phyloP scores from a whole-genome alignment of 2,113 vertebrate species.

The Calyptommatus sinebrachiatus region DNA sequence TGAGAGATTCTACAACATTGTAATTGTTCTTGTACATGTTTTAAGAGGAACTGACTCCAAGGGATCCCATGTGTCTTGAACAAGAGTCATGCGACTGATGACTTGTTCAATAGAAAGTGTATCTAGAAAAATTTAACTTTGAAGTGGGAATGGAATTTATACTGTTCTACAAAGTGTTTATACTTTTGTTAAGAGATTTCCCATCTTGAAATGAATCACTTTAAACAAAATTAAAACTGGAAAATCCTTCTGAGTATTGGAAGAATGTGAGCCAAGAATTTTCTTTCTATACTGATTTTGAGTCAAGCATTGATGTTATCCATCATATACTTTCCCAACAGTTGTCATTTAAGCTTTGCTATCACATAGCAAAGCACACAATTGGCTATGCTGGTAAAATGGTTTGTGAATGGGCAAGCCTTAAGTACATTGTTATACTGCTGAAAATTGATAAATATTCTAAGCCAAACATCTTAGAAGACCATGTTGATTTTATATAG shows the following conservation, averaged over 20 bases:
- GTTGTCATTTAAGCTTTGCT: not conserved
- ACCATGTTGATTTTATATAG: not conserved
- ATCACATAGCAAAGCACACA: not conserved
- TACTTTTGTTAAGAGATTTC: not conserved
- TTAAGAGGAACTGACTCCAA: not conserved
- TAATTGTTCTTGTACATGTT: not conserved
- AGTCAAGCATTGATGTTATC: not conserved
- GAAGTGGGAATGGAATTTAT: not conserved
- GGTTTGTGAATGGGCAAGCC: not conserved
- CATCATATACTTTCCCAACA: not conserved
- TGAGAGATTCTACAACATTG: not conserved
- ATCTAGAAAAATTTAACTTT: not conserved
- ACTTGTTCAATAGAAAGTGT: not conserved
- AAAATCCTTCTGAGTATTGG: not conserved
- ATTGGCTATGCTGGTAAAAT: not conserved
- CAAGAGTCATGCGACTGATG: not conserved
- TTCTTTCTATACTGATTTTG: not conserved
- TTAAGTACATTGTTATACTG: not conserved
- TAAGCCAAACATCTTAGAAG: not conserved
- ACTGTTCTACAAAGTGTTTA: not conserved
- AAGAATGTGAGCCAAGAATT: constrained; percentile 10
- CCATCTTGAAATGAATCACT: not conserved
- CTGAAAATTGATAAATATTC: not conserved
- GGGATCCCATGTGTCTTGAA: not conserved
- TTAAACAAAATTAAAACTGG: not conserved